Conservation (phyloP, 2,113 vertebrate species). For the Nibea coibor region DNA sequence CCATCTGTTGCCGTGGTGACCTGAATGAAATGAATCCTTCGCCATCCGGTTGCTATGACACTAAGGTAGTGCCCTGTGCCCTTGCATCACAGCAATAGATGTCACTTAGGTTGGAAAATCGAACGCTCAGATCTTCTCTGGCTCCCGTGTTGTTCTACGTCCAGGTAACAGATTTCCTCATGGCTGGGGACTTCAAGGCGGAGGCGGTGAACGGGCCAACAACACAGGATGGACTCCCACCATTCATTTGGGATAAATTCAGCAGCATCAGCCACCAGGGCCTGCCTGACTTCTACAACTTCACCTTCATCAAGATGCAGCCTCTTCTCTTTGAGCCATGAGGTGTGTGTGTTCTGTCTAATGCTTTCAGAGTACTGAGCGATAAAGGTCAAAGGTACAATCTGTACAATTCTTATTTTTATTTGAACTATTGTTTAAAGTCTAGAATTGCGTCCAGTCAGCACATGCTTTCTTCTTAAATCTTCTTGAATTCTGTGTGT, state of each 20-base stretch:
- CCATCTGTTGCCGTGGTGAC: slow-evolving; percentile 93
- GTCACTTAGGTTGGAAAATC: neutral
- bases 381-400: neutral
- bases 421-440: neutral
- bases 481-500: neutral
- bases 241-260: slow-evolving; percentile 88
- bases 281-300: slow-evolving; percentile 88
- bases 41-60: slow-evolving; percentile 93
- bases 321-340: slow-evolving; percentile 84
- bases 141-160: neutral
- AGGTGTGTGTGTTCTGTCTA: slow-evolving; percentile 21
- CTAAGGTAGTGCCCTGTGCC: slow-evolving; percentile 85
- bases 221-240: slow-evolving; percentile 86
- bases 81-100: neutral
- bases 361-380: neutral
- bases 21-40: slow-evolving; percentile 78
- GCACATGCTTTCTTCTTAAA: neutral
- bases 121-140: neutral
- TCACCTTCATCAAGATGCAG: slow-evolving; percentile 87
- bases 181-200: slow-evolving; percentile 84
- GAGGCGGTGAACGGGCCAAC: slow-evolving; percentile 91
- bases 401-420: neutral
- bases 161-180: slow-evolving; percentile 89
- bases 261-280: slow-evolving; percentile 86
- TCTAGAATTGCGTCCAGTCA: neutral